phyloP scores from a whole-genome alignment of 2,888 invertebrate species.

The Anodontia alba region DNA sequence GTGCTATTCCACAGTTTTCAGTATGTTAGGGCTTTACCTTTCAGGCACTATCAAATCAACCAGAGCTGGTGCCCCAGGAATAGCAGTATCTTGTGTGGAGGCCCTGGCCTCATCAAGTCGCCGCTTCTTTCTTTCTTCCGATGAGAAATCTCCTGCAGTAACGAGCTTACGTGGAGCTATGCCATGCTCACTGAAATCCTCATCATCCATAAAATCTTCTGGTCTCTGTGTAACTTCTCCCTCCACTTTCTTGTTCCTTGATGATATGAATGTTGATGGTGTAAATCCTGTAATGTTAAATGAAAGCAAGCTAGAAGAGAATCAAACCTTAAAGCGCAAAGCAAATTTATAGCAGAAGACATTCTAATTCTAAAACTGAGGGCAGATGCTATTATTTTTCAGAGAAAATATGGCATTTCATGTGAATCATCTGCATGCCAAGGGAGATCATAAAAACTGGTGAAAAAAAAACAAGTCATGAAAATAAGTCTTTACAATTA shows the following conservation, averaged over 20 bases:
- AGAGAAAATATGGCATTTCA: too few relatives aligned
- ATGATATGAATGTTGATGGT: slow-evolving; percentile 96
- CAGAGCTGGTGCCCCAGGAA: slow-evolving; percentile 90
- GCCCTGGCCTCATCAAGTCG: slow-evolving; percentile 58
- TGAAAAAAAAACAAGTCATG: too few relatives aligned
- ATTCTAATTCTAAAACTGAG: too few relatives aligned
- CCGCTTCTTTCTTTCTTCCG: slow-evolving; percentile 71
- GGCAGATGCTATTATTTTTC: too few relatives aligned
- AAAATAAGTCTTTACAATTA: too few relatives aligned
- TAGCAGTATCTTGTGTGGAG: slow-evolving; percentile 84
- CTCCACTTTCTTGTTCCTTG: slow-evolving; percentile 89
- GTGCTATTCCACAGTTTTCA: too few relatives aligned
- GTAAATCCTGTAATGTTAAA: slow-evolving; percentile 90
- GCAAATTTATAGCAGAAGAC: too few relatives aligned
- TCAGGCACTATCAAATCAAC: slow-evolving; percentile 90
- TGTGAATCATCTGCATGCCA: too few relatives aligned
- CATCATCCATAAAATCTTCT: slow-evolving; percentile 99
- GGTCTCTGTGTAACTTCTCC: slow-evolving; percentile 88
- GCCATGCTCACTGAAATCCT: slow-evolving; percentile 97
- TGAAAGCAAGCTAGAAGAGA: too few relatives aligned
- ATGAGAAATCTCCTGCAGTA: slow-evolving; percentile 91
- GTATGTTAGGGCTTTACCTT: slow-evolving; percentile 83
- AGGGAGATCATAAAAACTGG: too few relatives aligned
- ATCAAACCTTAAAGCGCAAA: too few relatives aligned
- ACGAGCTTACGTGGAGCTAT: slow-evolving; percentile 95